Evolutionary conservation across 1,140 invertebrate genomes (phyloP), one percentile per base, ranked within the genome.

Genomic region (Piezodorus guildinii): DNA sequence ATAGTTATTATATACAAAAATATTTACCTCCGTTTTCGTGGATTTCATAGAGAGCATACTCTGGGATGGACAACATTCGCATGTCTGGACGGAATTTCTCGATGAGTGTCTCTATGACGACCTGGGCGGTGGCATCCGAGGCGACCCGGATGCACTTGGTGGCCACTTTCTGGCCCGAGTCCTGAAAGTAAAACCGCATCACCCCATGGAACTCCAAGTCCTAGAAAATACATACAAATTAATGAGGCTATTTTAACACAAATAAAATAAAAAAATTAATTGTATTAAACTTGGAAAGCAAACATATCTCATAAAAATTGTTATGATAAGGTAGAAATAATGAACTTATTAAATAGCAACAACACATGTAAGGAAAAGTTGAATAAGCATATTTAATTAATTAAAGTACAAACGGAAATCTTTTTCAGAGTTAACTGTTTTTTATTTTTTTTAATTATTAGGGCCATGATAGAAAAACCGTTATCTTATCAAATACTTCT

Each of bases 41-140:
- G 49, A 97, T 91, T 80, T 99, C 96, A 77, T 94, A 97, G 52
- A 99, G 81, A 44, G 93, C 92, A 77, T 98, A 99, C 72, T 91
- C 92, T 39, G 91, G 91, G 59, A 94, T 83, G 19, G 92, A 94
- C 46, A 99, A 77, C 95, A 98, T 99, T 71, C 92, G 83, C 93
- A 98, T 97, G 78, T 99, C 96, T 34, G 96, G 95, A 73, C 96
- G 87, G 79, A 99, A 99, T 78, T 99, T 99, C 79, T 98, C 96
- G 68, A 99, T 93, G 56, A 99, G 79, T 0, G 93, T 96, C 75
- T 91, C 89, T 69, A 99, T 94, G 56, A 99, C 94, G 73, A 94
- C 91, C 72, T 86, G 82, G 46, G 94, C 91, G 15, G 91, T 96
- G 10, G 95, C 96, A 66, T 94, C 92, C 54, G 91, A 96, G 25